Conservation (phyloP, 2,797 vertebrate species). For the Acrocephalus scirpaceus region DNA sequence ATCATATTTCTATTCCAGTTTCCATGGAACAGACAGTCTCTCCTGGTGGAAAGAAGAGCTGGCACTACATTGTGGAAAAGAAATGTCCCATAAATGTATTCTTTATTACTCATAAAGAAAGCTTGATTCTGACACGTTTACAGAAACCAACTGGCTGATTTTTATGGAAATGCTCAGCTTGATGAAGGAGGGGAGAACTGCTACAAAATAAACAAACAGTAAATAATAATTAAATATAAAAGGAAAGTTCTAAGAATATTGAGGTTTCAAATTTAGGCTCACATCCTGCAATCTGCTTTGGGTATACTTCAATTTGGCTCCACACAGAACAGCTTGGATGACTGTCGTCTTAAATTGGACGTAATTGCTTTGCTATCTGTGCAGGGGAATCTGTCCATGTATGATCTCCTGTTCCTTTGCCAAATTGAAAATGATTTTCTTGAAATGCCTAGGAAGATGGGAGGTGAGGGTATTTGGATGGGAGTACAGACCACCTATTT, state of each 20-base stretch:
- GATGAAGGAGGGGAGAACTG: neutral
- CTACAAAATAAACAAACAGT: neutral
- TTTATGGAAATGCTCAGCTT: neutral
- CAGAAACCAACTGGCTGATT: neutral
- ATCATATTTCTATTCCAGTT: neutral
- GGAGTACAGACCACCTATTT: neutral
- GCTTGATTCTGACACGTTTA: neutral
- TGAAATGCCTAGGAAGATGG: neutral
- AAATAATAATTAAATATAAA: slow-evolving; percentile 39
- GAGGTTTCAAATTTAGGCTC: neutral
- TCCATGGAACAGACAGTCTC: neutral
- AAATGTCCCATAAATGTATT: neutral
- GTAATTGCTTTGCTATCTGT: neutral
- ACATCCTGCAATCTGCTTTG: neutral
- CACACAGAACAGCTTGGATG: neutral
- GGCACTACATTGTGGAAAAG: neutral
- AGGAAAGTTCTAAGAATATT: neutral
- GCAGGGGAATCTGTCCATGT: neutral
- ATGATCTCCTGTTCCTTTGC: fast-evolving
- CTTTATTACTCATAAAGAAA: neutral
- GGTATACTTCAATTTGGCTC: slow-evolving; percentile 9
- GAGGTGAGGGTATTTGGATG: neutral
- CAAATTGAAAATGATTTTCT: neutral
- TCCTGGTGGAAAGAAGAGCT: slow-evolving; percentile 13
- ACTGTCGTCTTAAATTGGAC: neutral